Percentiles rank a stretch among this genome's conserved stretches.
phyloP scores from a whole-genome alignment of 2,797 vertebrate genomes.

The Aldrovandia affinis region DNA sequence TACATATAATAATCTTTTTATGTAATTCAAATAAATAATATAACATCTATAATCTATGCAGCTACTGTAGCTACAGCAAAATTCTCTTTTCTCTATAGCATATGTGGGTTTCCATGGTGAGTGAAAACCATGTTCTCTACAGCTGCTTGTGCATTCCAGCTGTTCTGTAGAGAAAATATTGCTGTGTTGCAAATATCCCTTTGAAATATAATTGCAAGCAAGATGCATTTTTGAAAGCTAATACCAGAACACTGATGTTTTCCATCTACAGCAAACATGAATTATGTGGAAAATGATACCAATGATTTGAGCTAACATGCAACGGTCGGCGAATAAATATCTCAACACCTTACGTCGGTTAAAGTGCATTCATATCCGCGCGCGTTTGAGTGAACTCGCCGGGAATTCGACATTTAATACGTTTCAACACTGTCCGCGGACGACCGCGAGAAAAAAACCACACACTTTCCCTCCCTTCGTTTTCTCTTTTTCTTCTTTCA shows the following conservation, averaged over 20 bases:
- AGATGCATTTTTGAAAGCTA: neutral
- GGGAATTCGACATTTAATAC: neutral
- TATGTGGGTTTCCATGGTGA: neutral
- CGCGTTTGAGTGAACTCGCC: neutral
- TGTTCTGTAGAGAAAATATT: neutral
- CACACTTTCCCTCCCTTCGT: neutral
- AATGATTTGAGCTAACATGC: neutral
- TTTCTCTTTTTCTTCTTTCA: neutral
- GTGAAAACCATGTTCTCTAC: neutral
- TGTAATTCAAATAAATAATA: too few relatives aligned
- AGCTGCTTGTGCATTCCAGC: constrained; percentile 3
- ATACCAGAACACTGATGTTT: neutral
- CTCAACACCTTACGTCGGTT: neutral
- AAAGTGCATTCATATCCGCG: neutral
- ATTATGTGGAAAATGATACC: neutral
- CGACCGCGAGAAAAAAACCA: neutral
- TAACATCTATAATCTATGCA: neutral
- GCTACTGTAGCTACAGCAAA: neutral
- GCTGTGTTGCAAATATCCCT: neutral
- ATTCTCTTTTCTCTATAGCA: too few relatives aligned
- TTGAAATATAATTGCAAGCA: neutral
- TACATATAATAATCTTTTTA: too few relatives aligned
- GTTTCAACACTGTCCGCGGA: neutral
- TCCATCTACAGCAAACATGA: too few relatives aligned
- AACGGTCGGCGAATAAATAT: neutral